phyloP scores from a whole-genome alignment of 2,113 vertebrate species.

The Mormyrus iriodes region DNA sequence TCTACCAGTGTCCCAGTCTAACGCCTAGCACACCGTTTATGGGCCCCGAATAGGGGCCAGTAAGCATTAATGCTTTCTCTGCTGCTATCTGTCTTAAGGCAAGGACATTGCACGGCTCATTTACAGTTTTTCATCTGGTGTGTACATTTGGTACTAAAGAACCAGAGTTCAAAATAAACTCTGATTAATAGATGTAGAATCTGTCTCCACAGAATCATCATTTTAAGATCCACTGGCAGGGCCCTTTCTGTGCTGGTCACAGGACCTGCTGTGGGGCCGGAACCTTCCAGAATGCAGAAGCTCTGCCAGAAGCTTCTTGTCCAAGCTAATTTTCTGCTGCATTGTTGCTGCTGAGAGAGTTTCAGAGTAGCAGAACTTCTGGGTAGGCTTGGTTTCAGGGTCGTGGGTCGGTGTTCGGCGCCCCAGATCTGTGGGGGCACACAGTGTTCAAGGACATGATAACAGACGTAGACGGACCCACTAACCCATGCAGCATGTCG shows the following conservation, averaged over 20 bases:
- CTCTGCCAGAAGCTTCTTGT: neutral
- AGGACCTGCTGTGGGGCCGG: neutral
- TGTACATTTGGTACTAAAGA: neutral
- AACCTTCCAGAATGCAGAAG: constrained; percentile 13
- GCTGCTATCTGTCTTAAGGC: neutral
- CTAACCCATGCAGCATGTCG: neutral
- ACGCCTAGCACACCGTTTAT: neutral
- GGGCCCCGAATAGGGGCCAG: neutral
- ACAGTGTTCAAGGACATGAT: neutral
- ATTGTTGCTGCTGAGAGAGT: neutral
- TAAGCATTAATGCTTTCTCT: neutral
- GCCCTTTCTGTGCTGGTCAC: neutral
- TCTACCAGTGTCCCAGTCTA: neutral
- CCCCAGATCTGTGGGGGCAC: neutral
- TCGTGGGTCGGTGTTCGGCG: neutral
- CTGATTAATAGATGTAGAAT: neutral
- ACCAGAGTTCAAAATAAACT: neutral
- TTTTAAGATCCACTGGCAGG: neutral
- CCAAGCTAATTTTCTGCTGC: neutral
- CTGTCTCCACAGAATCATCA: neutral
- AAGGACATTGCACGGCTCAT: neutral
- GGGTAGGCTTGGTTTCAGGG: neutral
- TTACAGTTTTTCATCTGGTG: neutral
- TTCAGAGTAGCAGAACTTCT: neutral
- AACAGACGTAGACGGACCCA: neutral